A percentile compares a stretch with the other conserved stretches of the same genome.
Evolutionary conservation across 2,797 vertebrate species (phyloP).

Genomic region (Monodelphis domestica): DNA sequence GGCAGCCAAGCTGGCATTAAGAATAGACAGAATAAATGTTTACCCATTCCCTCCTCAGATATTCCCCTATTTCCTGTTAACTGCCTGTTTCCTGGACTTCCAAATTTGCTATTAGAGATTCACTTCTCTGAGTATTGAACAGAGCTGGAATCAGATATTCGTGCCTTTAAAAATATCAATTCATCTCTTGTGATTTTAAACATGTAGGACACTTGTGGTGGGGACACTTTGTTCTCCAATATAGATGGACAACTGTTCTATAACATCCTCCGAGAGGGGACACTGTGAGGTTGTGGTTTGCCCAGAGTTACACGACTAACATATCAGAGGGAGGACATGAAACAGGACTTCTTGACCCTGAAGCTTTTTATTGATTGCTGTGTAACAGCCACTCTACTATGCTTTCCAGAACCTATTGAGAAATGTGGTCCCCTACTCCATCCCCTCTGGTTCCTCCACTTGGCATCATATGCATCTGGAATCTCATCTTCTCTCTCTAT

Average conservation of each 20-base stretch:
- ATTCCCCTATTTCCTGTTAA: not conserved
- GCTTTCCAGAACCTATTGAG: not conserved
- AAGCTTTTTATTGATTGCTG: not conserved
- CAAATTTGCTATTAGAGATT: not conserved
- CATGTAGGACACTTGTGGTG: not conserved
- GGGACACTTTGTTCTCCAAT: not conserved
- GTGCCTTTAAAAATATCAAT: not conserved
- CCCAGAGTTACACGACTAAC: not conserved
- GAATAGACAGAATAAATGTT: slow-evolving; percentile 5
- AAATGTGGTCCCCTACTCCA: not conserved
- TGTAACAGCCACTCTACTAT: not conserved
- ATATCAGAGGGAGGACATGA: not conserved
- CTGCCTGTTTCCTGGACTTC: not conserved
- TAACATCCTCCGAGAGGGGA: not conserved
- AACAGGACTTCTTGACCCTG: not conserved
- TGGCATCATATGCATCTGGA: not conserved
- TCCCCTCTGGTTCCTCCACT: too few species aligned
- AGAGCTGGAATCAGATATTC: not conserved
- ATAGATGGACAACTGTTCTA: not conserved
- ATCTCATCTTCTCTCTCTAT: not conserved
- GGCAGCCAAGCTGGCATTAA: not conserved
- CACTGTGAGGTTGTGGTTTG: not conserved
- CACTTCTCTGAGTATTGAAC: not conserved
- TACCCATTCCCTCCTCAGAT: not conserved
- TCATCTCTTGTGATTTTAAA: not conserved